A percentile compares a stretch with the other conserved stretches of the same genome.
Evolutionary conservation across 2,797 vertebrate species (phyloP).

Genomic region (Eleutherodactylus coqui): DNA sequence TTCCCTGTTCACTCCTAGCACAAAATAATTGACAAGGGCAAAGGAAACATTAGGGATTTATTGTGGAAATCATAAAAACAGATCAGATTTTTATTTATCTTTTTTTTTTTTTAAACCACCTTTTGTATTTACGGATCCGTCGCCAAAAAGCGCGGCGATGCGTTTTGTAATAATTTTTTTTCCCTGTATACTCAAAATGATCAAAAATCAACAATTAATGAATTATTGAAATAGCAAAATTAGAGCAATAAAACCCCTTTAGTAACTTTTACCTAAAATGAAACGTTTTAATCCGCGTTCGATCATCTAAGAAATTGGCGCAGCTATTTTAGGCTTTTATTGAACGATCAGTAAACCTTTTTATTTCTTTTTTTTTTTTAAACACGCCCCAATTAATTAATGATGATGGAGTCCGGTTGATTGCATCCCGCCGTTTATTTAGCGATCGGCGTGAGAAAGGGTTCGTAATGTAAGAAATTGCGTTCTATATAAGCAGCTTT

Average conservation of each 20-base stretch:
- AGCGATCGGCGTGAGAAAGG: neutral
- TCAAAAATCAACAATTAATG: too few species aligned
- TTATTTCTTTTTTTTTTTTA: too few species aligned
- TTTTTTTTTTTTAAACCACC: neutral
- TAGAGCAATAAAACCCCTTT: too few species aligned
- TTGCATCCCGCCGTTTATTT: neutral
- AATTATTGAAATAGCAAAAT: too few species aligned
- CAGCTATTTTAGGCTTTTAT: too few species aligned
- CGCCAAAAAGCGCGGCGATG: neutral
- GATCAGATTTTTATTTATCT: neutral
- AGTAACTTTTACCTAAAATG: too few species aligned
- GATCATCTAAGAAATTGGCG: too few species aligned
- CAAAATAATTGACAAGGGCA: neutral
- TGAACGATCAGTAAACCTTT: too few species aligned
- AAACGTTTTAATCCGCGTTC: too few species aligned
- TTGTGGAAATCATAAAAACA: neutral
- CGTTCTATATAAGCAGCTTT: neutral
- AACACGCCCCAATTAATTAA: too few species aligned
- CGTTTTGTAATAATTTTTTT: neutral
- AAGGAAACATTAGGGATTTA: neutral
- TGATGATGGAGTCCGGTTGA: neutral
- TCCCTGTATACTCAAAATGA: too few species aligned
- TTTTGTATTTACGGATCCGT: neutral
- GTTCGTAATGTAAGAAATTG: neutral
- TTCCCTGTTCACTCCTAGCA: neutral